Evolutionary conservation across 92 coral and sea anemone species (phyloP), one percentile per base, ranked within the genome.

Genomic region (Porites divaricata): DNA sequence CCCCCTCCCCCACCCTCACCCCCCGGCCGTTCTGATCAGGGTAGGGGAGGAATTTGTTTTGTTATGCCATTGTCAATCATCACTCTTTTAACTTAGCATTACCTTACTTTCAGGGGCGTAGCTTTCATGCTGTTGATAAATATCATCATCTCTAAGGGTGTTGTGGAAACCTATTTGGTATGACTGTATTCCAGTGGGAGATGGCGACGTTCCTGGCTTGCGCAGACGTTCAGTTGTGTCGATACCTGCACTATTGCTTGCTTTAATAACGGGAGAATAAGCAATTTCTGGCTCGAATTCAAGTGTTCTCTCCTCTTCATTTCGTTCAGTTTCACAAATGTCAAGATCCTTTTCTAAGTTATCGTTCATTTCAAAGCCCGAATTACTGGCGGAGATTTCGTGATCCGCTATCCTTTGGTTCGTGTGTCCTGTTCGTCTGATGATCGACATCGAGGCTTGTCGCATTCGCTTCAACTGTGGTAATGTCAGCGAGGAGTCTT

Each of bases 391-490:
- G 48, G 79, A 81, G 28, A 59, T 23, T 13, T 45, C 48, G 25
- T 19, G 50, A 13, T 50, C 72, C 19, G 77, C 45, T 35, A 35
- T 20, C 22, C 48, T 59, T 21, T 50, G 19, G 14, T 24, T 16
- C 2, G 72, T 22, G 20, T 71, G 77, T 56, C 28, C 81, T 16
- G 89, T 92, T 28, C 77, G 77, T 57, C 77, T 56, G n/a, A 87
- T 70, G 9, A 89, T 63, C 5, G 92, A 91, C 56, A 78, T 83
- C 11, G 93, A 87, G 7, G 92, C 91, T 67, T 94, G 92, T 8
- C 98, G 50, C 89, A 89, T 87, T 14, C 79, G 76, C 57, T 94
- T 94, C 15, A 94, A 83, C 59, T 94, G 93, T 6, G 98, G 98
- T 95, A 94, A 89, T 10, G 98, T 94, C 12, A 91, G 67, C 48